Evolutionary conservation across 2,888 invertebrate species (phyloP).

Genomic region (Loripinus fragilis): DNA sequence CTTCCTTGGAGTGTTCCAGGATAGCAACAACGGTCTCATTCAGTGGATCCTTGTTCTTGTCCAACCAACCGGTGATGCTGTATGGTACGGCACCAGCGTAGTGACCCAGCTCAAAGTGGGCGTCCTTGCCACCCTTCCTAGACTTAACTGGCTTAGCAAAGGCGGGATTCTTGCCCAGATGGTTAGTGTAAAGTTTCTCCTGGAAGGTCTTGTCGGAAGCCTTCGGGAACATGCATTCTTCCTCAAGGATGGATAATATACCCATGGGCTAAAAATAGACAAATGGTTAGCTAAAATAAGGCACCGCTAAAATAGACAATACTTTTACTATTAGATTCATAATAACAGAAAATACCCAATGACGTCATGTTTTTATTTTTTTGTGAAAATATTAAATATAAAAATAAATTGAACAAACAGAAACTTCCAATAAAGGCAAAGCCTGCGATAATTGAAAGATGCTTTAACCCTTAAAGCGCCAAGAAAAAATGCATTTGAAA

Average conservation of each 20-base stretch:
- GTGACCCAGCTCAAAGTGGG: slow-evolving; percentile 99
- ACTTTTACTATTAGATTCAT: no score
- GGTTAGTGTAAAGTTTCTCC: slow-evolving; percentile 99
- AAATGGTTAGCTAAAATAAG: no score
- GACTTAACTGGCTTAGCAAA: slow-evolving; percentile 85
- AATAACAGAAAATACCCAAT: no score
- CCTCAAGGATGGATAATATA: slow-evolving; percentile 99
- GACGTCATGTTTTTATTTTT: no score
- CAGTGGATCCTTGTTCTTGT: slow-evolving; percentile 99
- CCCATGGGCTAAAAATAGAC: slow-evolving; percentile 94
- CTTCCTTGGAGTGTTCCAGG: slow-evolving; percentile 90
- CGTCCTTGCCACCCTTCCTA: slow-evolving; percentile 97
- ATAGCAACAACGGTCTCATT: slow-evolving; percentile 99
- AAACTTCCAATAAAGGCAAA: no score
- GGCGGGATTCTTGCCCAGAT: slow-evolving; percentile 93
- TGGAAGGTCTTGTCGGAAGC: slow-evolving; percentile 99
- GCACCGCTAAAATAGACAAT: no score
- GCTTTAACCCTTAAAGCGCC: no score
- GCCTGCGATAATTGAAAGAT: no score
- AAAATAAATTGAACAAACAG: no score
- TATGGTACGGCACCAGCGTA: slow-evolving; percentile 99
- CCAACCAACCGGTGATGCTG: slow-evolving; percentile 99
- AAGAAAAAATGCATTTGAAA: no score
- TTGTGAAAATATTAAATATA: no score
- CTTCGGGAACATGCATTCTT: slow-evolving; percentile 99